A percentile compares a stretch with the other conserved stretches of the same genome.
Evolutionary conservation across 2,113 vertebrate genomes (phyloP).

Genomic region (Protobothrops mucrosquamatus): DNA sequence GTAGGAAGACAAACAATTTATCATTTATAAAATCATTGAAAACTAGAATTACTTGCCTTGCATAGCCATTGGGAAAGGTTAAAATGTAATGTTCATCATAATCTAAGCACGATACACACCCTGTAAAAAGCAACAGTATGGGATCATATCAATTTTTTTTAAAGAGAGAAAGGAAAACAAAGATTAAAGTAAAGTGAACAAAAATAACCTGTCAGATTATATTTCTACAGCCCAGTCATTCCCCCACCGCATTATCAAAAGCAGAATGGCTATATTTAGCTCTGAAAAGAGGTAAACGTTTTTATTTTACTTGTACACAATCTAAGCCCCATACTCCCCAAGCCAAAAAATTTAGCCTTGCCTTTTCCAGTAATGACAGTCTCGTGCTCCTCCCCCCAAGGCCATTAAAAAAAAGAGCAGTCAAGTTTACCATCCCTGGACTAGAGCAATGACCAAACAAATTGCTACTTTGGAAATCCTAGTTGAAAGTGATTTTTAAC

Average conservation of each 20-base stretch:
- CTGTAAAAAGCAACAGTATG: constrained; percentile 62
- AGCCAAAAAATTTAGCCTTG: neutral
- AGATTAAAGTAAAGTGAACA: neutral
- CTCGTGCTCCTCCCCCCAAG: neutral
- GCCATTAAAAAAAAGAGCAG: neutral
- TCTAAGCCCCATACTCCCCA: neutral
- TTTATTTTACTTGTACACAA: neutral
- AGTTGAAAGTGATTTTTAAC: neutral
- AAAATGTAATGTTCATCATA: constrained; percentile 97
- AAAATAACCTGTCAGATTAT: neutral
- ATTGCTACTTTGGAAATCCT: neutral
- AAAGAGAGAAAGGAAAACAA: neutral
- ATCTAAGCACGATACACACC: constrained; percentile 95
- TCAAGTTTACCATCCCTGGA: neutral
- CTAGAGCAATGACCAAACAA: neutral
- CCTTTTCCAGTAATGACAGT: neutral
- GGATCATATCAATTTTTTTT: neutral
- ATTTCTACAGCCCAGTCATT: neutral
- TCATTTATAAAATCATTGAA: neutral
- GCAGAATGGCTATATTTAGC: neutral
- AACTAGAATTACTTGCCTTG: constrained; percentile 78
- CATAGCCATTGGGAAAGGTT: constrained; percentile 97
- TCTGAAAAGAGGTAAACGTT: neutral
- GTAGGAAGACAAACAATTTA: neutral
- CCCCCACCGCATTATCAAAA: neutral